A percentile compares a stretch with the other conserved stretches of the same genome.
These are phyloP conservation scores for Berghia stephanieae DNA, from an alignment of 1,140 invertebrate genomes.

Conservation along the genomic window DNA sequence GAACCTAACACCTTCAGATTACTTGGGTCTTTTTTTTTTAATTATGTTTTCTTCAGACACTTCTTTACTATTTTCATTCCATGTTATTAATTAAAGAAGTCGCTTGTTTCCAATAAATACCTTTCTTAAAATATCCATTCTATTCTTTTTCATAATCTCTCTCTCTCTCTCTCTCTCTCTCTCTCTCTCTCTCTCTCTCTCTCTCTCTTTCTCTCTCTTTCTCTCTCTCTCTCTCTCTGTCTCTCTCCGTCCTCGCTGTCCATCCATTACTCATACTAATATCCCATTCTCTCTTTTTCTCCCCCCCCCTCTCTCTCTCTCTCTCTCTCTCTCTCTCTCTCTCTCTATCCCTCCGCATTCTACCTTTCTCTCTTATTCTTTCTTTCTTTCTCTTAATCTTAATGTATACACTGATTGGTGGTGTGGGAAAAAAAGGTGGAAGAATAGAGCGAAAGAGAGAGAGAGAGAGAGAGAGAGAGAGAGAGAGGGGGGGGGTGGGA, in stretches of 20 bases:
- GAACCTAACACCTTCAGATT: no score
- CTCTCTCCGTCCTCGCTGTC: not conserved
- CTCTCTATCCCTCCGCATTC: not conserved
- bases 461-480: not conserved
- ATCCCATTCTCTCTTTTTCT: no score
- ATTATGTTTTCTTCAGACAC: not conserved
- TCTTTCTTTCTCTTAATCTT: not conserved
- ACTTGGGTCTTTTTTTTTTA: not conserved
- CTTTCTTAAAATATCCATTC: not conserved
- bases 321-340: no score
- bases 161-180: conserved; percentile 15
- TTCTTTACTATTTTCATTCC: no score
- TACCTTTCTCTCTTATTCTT: conserved; percentile 1
- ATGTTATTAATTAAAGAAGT: not conserved
- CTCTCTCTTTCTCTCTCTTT: not conserved
- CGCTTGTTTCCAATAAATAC: not conserved
- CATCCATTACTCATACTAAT: not conserved
- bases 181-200: not conserved
- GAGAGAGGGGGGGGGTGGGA: not conserved
- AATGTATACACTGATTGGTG: not conserved
- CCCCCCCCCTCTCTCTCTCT: no score
- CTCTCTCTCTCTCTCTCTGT: conserved; percentile 8
- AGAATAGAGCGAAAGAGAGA: not conserved
- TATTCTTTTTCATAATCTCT: conserved; percentile 1
- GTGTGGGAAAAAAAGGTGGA: not conserved